Percentiles rank a stretch among this genome's conserved stretches.
phyloP scores from a whole-genome alignment of 2,888 invertebrate species.

The Cerceris ruficornis region DNA sequence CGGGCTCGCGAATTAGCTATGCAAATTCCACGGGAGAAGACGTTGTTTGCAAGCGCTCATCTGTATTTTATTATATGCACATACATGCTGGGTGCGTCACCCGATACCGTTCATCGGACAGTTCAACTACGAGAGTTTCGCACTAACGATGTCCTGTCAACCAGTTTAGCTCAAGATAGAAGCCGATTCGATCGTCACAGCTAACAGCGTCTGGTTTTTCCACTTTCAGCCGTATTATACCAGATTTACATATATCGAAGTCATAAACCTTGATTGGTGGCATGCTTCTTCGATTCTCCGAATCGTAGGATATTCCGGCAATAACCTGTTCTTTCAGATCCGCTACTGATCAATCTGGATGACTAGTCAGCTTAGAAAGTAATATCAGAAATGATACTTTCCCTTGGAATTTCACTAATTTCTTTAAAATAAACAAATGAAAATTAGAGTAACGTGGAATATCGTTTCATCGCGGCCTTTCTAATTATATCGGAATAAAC shows the following conservation, averaged over 20 bases:
- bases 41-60: constrained; percentile 17
- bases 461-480: too few species aligned
- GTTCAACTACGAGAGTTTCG: constrained; percentile 27
- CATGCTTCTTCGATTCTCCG: too few species aligned
- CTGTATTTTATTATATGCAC: constrained; percentile 54
- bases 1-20: constrained; percentile 46
- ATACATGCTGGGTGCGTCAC: constrained; percentile 47
- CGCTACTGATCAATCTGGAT: too few species aligned
- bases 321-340: too few species aligned
- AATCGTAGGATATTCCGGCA: too few species aligned
- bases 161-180: constrained; percentile 28
- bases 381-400: too few species aligned
- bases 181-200: constrained; percentile 9
- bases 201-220: constrained; percentile 46
- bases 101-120: constrained; percentile 44
- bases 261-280: not conserved
- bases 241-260: constrained; percentile 10
- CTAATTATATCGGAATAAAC: too few species aligned
- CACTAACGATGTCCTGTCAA: constrained; percentile 35
- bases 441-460: too few species aligned
- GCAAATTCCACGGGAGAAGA: constrained; percentile 44
- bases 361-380: too few species aligned
- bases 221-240: constrained; percentile 43
- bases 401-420: too few species aligned
- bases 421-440: too few species aligned